A percentile compares a stretch with the other conserved stretches of the same genome.
Conservation (phyloP, 53 echinoderm and acorn worm species). For the Arbacia lixula region DNA sequence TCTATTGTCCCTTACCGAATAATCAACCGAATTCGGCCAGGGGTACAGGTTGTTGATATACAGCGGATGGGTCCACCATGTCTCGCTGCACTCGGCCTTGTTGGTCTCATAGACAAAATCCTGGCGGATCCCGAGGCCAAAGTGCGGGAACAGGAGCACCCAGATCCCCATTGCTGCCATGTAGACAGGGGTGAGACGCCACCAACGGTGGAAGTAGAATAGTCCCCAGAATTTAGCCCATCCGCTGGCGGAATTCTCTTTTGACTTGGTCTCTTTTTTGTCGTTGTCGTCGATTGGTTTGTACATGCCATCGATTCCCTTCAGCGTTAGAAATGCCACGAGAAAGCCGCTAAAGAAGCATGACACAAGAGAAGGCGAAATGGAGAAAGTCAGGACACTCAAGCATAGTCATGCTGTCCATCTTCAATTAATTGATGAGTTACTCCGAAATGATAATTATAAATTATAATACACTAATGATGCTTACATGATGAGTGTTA, state of each 20-base stretch:
- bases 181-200: constrained; percentile 76
- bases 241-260: constrained; percentile 41
- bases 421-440: too few relatives aligned
- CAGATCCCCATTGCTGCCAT: constrained; percentile 56
- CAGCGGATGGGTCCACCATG: constrained; percentile 73
- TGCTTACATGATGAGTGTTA: too few relatives aligned
- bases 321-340: constrained; percentile 67
- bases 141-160: constrained; percentile 23
- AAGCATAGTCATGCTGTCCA: too few relatives aligned
- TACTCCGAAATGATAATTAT: too few relatives aligned
- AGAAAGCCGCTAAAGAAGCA: too few relatives aligned
- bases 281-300: too few relatives aligned
- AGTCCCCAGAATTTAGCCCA: constrained; percentile 51
- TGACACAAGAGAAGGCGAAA: too few relatives aligned
- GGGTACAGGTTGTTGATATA: constrained; percentile 78
- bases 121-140: constrained; percentile 48
- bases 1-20: too few relatives aligned
- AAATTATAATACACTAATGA: too few relatives aligned
- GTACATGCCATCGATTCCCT: constrained; percentile 3
- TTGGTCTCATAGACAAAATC: neutral
- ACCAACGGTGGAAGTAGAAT: constrained; percentile 81
- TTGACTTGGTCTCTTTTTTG: too few relatives aligned
- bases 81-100: neutral
- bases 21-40: constrained; percentile 20
- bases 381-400: too few relatives aligned